Evolutionary conservation across 2,113 vertebrate species (phyloP).

Genomic region (Bos javanicus): DNA sequence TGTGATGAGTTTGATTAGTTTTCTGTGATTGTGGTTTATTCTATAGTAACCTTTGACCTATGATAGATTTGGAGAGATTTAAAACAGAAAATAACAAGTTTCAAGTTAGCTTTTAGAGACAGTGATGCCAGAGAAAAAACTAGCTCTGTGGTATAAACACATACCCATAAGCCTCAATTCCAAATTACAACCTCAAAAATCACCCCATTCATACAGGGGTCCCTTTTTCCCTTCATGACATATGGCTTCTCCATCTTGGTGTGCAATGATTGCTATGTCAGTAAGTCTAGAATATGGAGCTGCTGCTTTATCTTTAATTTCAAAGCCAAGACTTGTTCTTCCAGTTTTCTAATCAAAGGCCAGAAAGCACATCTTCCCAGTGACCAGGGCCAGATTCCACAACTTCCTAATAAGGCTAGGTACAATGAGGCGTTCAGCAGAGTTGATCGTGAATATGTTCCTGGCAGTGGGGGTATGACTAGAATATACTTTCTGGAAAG

Average conservation of each 20-base stretch:
- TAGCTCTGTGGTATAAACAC: not conserved
- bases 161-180: not conserved
- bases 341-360: conserved; percentile 26
- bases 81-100: conserved; percentile 17
- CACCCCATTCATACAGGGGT: not conserved
- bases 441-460: not conserved
- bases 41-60: not conserved
- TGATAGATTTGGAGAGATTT: conserved; percentile 7
- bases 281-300: not conserved
- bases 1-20: not conserved
- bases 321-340: conserved; percentile 2
- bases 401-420: not conserved
- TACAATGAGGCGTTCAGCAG: not conserved
- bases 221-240: not conserved
- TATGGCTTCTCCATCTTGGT: not conserved
- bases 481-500: conserved; percentile 14
- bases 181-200: not conserved
- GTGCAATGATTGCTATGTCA: not conserved
- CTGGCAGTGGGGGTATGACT: not conserved
- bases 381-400: not conserved
- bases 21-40: not conserved
- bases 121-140: conserved; percentile 15
- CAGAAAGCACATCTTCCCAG: conserved; percentile 7
- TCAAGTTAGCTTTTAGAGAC: not conserved
- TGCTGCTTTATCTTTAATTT: not conserved